These are phyloP conservation scores for Subanguina moxae DNA, from an alignment of 1,140 invertebrate species.

Conservation along the genomic window DNA sequence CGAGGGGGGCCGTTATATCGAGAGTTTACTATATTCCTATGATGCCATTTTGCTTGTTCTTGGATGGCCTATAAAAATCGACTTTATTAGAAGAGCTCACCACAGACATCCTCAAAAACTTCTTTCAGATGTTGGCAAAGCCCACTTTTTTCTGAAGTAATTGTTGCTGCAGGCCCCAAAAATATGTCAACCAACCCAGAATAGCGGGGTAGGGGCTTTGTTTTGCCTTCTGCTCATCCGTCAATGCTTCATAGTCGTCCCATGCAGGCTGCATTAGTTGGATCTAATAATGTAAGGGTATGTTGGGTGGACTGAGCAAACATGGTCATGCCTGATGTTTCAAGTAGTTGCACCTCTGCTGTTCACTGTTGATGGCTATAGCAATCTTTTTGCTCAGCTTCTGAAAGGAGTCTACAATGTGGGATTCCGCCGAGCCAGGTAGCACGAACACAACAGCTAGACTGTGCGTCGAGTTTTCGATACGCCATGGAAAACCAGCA, in stretches of 20 bases:
- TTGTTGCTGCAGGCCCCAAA: neutral
- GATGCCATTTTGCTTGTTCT: too few species aligned
- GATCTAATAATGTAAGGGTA: conserved; percentile 63
- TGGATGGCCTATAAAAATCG: too few species aligned
- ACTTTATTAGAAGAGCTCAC: too few species aligned
- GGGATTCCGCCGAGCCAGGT: conserved; percentile 23
- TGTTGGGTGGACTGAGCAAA: too few species aligned
- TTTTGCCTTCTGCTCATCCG: conserved; percentile 26
- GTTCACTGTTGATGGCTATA: conserved; percentile 81
- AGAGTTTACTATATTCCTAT: too few species aligned
- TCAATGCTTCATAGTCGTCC: conserved; percentile 66
- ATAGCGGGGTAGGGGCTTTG: conserved; percentile 23
- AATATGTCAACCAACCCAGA: conserved; percentile 17
- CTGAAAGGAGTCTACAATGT: conserved; percentile 71
- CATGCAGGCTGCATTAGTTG: conserved; percentile 75
- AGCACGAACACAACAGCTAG: conserved; percentile 42
- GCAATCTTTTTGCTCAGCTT: conserved; percentile 84
- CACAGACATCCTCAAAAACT: conserved; percentile 41
- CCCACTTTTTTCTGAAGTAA: conserved; percentile 34
- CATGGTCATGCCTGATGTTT: conserved; percentile 70
- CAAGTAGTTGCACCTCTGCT: conserved; percentile 81
- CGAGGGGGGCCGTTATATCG: too few species aligned
- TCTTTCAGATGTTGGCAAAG: conserved; percentile 38
- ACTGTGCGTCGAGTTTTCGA: conserved; percentile 29
- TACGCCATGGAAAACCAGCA: conserved; percentile 43